Evolutionary conservation across 92 coral and sea anemone species (phyloP).

Genomic region (Porites rus): DNA sequence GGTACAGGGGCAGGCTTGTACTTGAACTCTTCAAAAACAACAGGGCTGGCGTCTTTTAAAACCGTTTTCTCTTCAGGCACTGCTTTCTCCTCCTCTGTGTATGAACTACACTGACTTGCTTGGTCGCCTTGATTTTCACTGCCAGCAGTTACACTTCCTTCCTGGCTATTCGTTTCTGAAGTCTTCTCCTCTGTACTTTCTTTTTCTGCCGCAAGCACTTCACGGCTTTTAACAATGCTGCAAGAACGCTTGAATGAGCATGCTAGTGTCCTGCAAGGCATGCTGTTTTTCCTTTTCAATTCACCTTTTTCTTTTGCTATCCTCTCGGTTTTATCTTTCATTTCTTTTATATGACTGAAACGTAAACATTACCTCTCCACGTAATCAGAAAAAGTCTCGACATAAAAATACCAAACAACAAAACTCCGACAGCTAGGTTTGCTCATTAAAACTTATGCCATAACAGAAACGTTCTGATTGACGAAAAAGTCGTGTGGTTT

Average conservation of each 20-base stretch:
- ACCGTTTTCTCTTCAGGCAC: constrained; percentile 13
- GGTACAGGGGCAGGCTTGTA: constrained; percentile 84
- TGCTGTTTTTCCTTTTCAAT: constrained; percentile 15
- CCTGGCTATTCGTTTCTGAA: constrained; percentile 1
- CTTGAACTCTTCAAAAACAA: constrained; percentile 15
- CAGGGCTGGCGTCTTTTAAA: background rate
- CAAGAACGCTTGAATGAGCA: constrained; percentile 58
- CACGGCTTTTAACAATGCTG: constrained; percentile 42
- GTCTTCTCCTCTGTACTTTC: background rate
- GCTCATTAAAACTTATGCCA: background rate
- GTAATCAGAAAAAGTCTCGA: background rate
- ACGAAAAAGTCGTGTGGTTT: no score
- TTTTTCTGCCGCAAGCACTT: constrained; percentile 23
- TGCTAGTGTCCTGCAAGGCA: constrained; percentile 24
- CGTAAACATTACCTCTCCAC: constrained; percentile 33
- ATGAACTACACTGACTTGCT: constrained; percentile 26
- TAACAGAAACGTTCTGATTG: no score
- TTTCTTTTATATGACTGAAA: constrained; percentile 38
- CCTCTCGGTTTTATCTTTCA: constrained; percentile 2
- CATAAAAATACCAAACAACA: background rate
- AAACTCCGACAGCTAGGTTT: background rate
- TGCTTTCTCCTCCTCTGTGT: constrained; percentile 22
- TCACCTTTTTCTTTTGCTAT: constrained; percentile 28
- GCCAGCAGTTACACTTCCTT: background rate
- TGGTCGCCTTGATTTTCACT: constrained; percentile 13